Percentiles rank a stretch among this genome's conserved stretches.
These are phyloP conservation scores for Carettochelys insculpta DNA, from an alignment of 2,113 vertebrate species.

Conservation along the genomic window DNA sequence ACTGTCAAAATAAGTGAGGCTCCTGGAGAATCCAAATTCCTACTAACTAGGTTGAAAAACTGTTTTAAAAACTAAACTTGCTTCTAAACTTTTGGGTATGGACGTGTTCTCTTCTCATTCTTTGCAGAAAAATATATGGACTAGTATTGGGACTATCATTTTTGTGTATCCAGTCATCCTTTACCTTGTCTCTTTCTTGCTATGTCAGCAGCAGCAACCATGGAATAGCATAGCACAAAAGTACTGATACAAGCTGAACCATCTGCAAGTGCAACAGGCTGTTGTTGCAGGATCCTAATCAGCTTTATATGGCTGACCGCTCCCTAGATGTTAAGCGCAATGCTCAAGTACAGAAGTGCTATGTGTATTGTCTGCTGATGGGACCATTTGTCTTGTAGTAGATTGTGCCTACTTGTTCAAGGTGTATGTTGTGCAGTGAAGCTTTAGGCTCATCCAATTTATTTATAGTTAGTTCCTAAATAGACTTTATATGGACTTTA, in stretches of 20 bases:
- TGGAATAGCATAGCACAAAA: neutral
- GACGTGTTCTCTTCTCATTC: neutral
- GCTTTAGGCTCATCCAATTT: neutral
- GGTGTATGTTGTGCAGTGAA: neutral
- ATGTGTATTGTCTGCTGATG: neutral
- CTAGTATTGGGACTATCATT: neutral
- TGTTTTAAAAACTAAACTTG: neutral
- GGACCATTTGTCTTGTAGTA: neutral
- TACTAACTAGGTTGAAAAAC: neutral
- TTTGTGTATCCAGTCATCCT: neutral
- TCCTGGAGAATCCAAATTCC: neutral
- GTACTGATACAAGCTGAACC: fast-evolving
- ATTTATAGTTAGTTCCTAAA: neutral
- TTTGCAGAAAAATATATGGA: neutral
- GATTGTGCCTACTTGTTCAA: neutral
- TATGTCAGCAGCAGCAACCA: neutral
- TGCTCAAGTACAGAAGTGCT: no score
- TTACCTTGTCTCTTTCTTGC: neutral
- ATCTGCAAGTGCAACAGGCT: neutral
- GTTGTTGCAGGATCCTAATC: neutral
- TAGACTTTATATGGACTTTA: conserved; percentile 20
- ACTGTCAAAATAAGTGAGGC: neutral
- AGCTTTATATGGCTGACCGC: neutral
- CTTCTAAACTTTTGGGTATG: neutral
- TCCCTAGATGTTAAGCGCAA: neutral